A percentile compares a stretch with the other conserved stretches of the same genome.
phyloP scores from a whole-genome alignment of 1,140 invertebrate species.

The Bombus pascuorum region DNA sequence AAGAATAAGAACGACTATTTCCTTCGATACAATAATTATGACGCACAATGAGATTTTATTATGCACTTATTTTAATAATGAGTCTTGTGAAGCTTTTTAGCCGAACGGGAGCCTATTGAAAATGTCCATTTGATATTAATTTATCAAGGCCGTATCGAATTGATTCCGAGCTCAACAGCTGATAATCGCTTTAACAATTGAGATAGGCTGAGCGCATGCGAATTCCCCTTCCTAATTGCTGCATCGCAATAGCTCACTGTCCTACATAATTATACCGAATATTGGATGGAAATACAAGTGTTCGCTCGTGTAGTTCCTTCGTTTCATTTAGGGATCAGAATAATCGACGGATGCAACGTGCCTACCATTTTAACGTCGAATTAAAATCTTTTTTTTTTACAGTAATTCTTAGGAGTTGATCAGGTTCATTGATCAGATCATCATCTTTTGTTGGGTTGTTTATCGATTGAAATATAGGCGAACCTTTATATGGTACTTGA shows the following conservation, averaged over 20 bases:
- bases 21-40: neutral
- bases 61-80: too few species aligned
- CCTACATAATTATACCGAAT: conserved; percentile 18
- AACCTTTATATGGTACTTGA: neutral
- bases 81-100: neutral
- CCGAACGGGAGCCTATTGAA: neutral
- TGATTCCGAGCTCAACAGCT: neutral
- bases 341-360: neutral
- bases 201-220: neutral
- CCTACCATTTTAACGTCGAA: neutral
- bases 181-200: conserved; percentile 1
- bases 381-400: neutral
- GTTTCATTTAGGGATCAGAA: neutral
- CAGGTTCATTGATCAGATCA: neutral
- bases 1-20: neutral
- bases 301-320: neutral
- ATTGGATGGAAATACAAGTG: neutral
- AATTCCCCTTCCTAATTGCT: neutral
- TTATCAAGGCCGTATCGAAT: neutral
- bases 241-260: neutral
- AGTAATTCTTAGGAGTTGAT: neutral
- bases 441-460: neutral
- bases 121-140: neutral
- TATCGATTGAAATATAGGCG: neutral
- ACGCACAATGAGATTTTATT: neutral